phyloP scores from a whole-genome alignment of 2,888 invertebrate species.

The Ormyrus labotus region DNA sequence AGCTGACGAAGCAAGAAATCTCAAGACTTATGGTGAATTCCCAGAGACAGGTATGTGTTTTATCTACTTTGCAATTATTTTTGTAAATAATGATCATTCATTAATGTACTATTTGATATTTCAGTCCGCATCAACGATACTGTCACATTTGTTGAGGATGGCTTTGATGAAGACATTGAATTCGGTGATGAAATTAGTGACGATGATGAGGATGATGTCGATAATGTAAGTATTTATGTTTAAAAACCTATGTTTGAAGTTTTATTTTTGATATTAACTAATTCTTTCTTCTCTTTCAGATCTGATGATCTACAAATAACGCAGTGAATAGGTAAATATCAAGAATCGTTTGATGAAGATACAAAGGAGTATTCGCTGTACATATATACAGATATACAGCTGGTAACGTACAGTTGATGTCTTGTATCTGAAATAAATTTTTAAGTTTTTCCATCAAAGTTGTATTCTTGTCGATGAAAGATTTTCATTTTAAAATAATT shows the following conservation, averaged over 20 bases:
- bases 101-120: constrained; percentile 57
- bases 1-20: constrained; percentile 98
- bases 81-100: neutral
- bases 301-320: constrained; percentile 46
- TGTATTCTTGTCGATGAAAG: constrained; percentile 60
- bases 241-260: constrained; percentile 14
- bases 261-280: neutral
- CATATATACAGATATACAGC: constrained; percentile 1
- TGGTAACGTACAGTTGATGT: constrained; percentile 38
- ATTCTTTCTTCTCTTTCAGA: constrained; percentile 41
- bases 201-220: constrained; percentile 86
- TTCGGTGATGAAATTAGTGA: constrained; percentile 97
- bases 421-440: constrained; percentile 70
- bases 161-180: constrained; percentile 97
- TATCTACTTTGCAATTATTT: neutral
- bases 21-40: constrained; percentile 99
- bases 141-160: constrained; percentile 95
- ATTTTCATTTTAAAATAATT: constrained; percentile 40
- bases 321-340: constrained; percentile 48
- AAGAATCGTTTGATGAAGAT: constrained; percentile 28
- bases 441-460: constrained; percentile 63
- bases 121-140: constrained; percentile 96
- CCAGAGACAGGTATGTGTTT: constrained; percentile 87
- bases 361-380: constrained; percentile 19
- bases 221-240: constrained; percentile 72